A percentile compares a stretch with the other conserved stretches of the same genome.
phyloP scores from a whole-genome alignment of 2,113 vertebrate species.

The Speoplatyrhinus poulsoni region DNA sequence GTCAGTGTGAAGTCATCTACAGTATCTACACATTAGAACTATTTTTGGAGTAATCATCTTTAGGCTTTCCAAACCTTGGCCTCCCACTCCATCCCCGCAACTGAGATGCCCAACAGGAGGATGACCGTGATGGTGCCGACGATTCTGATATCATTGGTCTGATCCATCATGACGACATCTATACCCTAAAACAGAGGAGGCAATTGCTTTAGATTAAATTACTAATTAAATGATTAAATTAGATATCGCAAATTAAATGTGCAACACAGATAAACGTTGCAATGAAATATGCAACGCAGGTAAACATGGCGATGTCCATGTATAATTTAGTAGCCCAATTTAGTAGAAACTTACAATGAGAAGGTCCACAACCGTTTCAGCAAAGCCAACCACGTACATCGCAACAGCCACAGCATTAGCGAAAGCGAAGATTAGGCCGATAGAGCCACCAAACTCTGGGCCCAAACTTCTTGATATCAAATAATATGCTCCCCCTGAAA shows the following conservation, averaged over 20 bases:
- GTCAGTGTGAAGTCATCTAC: no score
- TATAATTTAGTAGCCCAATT: neutral
- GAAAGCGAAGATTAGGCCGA: constrained; percentile 97
- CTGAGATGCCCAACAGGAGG: constrained; percentile 90
- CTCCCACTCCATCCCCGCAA: constrained; percentile 99
- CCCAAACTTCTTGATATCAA: constrained; percentile 96
- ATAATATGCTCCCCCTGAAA: constrained; percentile 93
- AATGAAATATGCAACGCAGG: neutral
- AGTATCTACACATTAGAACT: no score
- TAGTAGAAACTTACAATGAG: constrained; percentile 80
- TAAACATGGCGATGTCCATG: neutral
- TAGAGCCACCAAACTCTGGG: constrained; percentile 96
- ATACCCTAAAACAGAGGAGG: constrained; percentile 72
- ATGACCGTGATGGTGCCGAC: constrained; percentile 94
- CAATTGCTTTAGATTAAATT: neutral
- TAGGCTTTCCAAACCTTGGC: constrained; percentile 82
- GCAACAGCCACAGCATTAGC: constrained; percentile 98
- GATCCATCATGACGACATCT: constrained; percentile 86
- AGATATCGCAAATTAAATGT: neutral
- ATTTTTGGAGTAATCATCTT: neutral
- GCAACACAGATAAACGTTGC: neutral
- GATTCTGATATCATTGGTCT: constrained; percentile 89
- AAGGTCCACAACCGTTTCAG: constrained; percentile 92
- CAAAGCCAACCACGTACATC: constrained; percentile 99
- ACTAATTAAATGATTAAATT: no score